These are phyloP conservation scores for Anguilla pacifica DNA, from an alignment of 2,797 vertebrate species.

Conservation along the genomic window DNA sequence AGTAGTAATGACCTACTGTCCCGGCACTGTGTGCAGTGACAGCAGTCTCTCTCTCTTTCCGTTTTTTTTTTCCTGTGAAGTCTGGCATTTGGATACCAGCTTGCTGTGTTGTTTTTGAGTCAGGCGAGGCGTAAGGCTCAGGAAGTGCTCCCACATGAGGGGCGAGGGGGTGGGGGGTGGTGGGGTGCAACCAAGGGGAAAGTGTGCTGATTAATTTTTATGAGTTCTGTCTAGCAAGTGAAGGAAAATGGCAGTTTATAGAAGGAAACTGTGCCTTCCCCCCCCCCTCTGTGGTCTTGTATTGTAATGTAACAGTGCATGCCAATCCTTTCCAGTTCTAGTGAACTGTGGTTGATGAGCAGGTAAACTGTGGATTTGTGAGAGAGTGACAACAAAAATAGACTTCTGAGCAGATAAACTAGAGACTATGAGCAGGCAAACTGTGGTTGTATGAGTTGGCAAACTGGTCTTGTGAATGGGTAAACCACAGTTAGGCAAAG, in stretches of 20 bases:
- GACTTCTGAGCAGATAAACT: no score
- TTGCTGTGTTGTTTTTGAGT: constrained; percentile 65
- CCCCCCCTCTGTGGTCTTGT: background rate
- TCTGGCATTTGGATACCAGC: constrained; percentile 63
- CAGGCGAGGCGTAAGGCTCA: constrained; percentile 60
- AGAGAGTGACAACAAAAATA: no score
- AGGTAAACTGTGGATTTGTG: background rate
- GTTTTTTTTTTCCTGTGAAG: constrained; percentile 61
- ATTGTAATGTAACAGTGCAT: background rate
- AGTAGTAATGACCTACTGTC: background rate
- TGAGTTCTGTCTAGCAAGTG: background rate
- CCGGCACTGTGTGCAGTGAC: background rate
- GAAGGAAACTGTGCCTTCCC: background rate
- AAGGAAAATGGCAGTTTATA: background rate
- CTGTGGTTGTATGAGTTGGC: no score
- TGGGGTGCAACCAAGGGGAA: constrained; percentile 41
- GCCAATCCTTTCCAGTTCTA: background rate
- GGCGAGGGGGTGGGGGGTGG: constrained; percentile 9
- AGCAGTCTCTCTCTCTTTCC: constrained; percentile 50
- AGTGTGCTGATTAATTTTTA: background rate
- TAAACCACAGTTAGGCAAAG: no score
- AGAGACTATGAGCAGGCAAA: no score
- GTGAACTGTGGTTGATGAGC: background rate
- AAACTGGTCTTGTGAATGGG: no score
- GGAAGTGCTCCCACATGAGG: constrained; percentile 51